Conservation (phyloP, 1,140 invertebrate genomes). For the Meloidogyne chitwoodi region DNA sequence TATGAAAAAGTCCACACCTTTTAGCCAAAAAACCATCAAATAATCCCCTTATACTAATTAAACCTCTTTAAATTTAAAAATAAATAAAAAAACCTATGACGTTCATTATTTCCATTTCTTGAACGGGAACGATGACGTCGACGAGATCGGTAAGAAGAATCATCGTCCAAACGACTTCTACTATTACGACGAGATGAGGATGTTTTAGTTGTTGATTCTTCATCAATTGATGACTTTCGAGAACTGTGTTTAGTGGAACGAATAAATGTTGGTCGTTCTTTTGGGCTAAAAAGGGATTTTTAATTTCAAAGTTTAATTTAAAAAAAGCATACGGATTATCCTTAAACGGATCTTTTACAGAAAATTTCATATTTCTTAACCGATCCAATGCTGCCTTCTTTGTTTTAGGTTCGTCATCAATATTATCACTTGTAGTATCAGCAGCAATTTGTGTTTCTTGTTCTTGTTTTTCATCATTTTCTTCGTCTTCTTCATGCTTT, state of each 20-base stretch:
- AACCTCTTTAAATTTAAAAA: no score
- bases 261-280: slow-evolving; percentile 1
- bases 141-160: background rate
- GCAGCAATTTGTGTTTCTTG: background rate
- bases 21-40: no score
- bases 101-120: background rate
- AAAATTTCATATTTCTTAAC: slow-evolving; percentile 15
- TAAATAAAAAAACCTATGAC: background rate
- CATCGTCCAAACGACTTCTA: background rate
- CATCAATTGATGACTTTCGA: background rate
- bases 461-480: background rate
- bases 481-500: background rate
- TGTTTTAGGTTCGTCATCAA: slow-evolving; percentile 6
- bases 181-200: background rate
- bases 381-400: slow-evolving; percentile 17
- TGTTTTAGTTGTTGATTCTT: background rate
- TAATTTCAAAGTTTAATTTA: no score
- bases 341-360: slow-evolving; percentile 15
- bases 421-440: background rate
- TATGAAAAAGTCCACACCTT: no score
- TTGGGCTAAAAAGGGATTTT: background rate
- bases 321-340: slow-evolving; percentile 18
- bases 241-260: background rate
- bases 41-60: no score
- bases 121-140: slow-evolving; percentile 7